Base-by-base conservation (phyloP, 1,140 invertebrate genomes). In the Oryctes rhinoceros region DNA sequence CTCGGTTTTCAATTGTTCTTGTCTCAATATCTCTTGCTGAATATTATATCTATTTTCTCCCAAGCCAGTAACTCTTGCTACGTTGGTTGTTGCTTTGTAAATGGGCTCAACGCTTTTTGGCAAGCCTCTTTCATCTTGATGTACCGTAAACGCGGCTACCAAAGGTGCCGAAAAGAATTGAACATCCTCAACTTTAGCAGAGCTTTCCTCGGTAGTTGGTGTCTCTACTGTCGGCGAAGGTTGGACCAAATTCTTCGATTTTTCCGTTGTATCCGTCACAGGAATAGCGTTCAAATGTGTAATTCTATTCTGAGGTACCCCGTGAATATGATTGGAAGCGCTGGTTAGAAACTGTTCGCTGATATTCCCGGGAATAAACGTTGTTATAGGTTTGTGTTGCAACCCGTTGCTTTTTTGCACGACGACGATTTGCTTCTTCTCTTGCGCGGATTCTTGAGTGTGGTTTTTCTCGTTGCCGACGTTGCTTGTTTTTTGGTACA, bases 131-230 rank as follows among this genome's bases (percentile, higher is more conserved):
- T 92, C 93, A 83, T 96, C 94, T 86, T 95, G 93, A 82, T 95
- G 93, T 2, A 96, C 93, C 0, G 94, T 95, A 83, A 96, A 96
- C 0, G 94, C 94, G 1, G 94, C 94, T 0, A 95, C 92, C 44
- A 96, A 84, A 0, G 94, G 94, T 5, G 94, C 94, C 81, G 92
- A 91, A 84, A 94, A 94, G 74, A 96, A 94, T 85, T 94, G 94
- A 11, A 96, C 94, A 78, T 94, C 93, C 82, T 92, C 91, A 84
- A 92, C 91, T 84, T 91, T 90, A 1, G 92, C 91, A 86, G 92
- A 91, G 39, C 89, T 92, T 85, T 93, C 92, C 81, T 91, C 90
- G 78, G 91, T 90, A 0, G 91, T 90, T 9, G 91, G 90, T 0
- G 90, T 91, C 5, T 77, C 76, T 44, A 76, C 53, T 3, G 77